Evolutionary conservation across 1,140 invertebrate genomes (phyloP).

Genomic region (Drosophila chauvacae): DNA sequence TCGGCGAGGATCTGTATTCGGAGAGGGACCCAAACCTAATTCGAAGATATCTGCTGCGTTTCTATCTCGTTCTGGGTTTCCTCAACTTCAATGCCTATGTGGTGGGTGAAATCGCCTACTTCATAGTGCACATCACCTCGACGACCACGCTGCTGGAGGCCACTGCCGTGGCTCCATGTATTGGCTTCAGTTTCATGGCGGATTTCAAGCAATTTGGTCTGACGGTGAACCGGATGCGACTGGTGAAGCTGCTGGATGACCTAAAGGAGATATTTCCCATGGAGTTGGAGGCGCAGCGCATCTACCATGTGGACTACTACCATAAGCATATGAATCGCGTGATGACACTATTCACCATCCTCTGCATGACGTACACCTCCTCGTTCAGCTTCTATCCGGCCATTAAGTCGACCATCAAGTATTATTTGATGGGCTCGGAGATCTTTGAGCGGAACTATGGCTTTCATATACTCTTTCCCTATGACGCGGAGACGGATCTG

Average conservation of each 20-base stretch:
- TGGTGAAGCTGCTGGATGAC: constrained; percentile 60
- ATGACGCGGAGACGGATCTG: constrained; percentile 63
- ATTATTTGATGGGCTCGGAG: constrained; percentile 64
- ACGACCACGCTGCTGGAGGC: constrained; percentile 70
- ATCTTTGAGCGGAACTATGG: constrained; percentile 75
- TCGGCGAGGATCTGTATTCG: constrained; percentile 73
- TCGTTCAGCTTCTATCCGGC: constrained; percentile 77
- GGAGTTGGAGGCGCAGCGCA: constrained; percentile 30
- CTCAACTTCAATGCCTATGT: constrained; percentile 74
- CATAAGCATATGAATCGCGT: constrained; percentile 63
- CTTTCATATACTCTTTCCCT: constrained; percentile 66
- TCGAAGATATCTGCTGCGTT: constrained; percentile 51
- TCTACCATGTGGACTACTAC: constrained; percentile 63
- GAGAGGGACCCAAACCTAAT: constrained; percentile 56
- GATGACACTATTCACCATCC: constrained; percentile 66
- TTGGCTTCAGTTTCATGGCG: constrained; percentile 75
- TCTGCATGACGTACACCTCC: constrained; percentile 73
- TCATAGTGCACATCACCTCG: constrained; percentile 68
- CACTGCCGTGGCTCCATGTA: constrained; percentile 70
- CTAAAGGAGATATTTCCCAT: constrained; percentile 59
- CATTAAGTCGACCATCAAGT: constrained; percentile 66
- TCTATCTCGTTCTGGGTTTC: constrained; percentile 61
- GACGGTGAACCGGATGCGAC: constrained; percentile 47
- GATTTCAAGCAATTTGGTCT: constrained; percentile 72
- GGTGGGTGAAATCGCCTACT: constrained; percentile 69